phyloP scores from a whole-genome alignment of 2,113 vertebrate species.

The Patagioenas fasciata region DNA sequence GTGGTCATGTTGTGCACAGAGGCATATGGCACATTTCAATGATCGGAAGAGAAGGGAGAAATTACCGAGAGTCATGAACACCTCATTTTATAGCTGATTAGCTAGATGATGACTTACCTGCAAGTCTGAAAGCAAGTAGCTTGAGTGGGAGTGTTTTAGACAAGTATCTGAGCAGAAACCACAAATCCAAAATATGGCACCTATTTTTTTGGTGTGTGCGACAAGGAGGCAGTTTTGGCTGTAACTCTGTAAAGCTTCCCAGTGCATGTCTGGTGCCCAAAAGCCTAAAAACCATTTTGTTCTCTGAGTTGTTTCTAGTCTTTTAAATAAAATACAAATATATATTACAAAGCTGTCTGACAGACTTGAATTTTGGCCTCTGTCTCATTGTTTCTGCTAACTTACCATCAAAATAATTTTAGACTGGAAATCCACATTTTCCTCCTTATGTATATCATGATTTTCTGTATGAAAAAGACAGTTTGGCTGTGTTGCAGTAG shows the following conservation, averaged over 20 bases:
- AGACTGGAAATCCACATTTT: not conserved
- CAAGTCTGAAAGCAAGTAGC: not conserved
- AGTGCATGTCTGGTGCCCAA: not conserved
- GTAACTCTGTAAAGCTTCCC: not conserved
- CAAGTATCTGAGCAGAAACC: not conserved
- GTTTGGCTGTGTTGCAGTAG: not conserved
- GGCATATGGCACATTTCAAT: not conserved
- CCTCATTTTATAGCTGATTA: slow-evolving; percentile 46
- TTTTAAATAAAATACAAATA: not conserved
- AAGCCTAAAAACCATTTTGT: not conserved
- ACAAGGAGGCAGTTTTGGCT: not conserved
- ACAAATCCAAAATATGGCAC: not conserved
- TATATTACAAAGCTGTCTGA: not conserved
- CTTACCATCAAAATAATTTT: not conserved
- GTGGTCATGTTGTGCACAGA: slow-evolving; percentile 1
- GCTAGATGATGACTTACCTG: slow-evolving; percentile 7
- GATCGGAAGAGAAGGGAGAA: not conserved
- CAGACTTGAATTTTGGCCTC: not conserved
- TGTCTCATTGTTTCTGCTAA: not conserved
- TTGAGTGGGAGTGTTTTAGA: not conserved
- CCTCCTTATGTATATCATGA: not conserved
- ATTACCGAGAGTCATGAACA: not conserved
- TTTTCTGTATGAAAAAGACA: not conserved
- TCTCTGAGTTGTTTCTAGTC: not conserved
- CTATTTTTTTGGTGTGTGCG: not conserved